Evolutionary conservation across 2,797 vertebrate genomes (phyloP), one percentile per base, ranked within the genome.

Genomic region (Darevskia mixta): DNA sequence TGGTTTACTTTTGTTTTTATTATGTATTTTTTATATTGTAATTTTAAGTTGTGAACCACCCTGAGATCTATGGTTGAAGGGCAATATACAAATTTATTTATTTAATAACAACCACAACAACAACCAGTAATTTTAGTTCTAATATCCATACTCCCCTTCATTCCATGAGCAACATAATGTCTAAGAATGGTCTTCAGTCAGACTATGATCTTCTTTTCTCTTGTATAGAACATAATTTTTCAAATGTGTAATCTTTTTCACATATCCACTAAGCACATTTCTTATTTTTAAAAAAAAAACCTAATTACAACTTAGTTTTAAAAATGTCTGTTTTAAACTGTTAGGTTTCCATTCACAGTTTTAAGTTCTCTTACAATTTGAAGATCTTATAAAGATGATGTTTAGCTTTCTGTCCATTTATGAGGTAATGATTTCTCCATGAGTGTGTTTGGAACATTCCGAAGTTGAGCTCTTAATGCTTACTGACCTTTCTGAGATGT

Each of bases 351-450:
- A 27, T 88, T 18, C 29, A 90, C 0, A n/a, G 0, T 29, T 83
- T 5, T 90, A 80, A 92, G 29, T 87, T 91, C 18, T 87, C 3
- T 89, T 32, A 66, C 83, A 43, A 80, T 81, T 85, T 4, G 58
- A 83, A 27, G 61, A 45, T 78, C 29, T 64, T 55, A 55, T 49
- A 58, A 72, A 82, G 29, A 32, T 76, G 45, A 78, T 75, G 18
- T 85, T 85, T 67, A 67, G 23, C 85, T 69, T 87, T 35, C 49
- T 83, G 8, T 43, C 61, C 55, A 67, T 88, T 8, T 55, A 66
- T 79, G 89, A 73, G 75, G 15, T 0, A 55, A 0, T 3, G 3
- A 82, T 85, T 8, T 0, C 79, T 79, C 83, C 73, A 38, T 61
- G 1, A 43, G 77, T 91, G 4, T 73, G 92, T 79, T 64, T 55